Conservation (phyloP, 2,113 vertebrate species). For the Mesitornis unicolor region DNA sequence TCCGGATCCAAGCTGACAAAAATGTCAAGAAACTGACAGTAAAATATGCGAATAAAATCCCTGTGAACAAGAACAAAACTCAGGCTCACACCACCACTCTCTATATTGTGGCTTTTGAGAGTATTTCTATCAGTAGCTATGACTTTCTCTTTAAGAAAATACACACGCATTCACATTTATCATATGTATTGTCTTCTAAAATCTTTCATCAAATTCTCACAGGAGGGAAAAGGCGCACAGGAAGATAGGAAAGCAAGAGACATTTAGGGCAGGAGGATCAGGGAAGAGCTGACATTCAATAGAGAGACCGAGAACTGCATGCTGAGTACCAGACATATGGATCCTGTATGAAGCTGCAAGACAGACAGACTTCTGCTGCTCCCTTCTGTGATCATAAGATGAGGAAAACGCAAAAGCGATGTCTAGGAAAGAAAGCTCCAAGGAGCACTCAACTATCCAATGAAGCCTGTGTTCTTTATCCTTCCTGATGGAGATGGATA, state of each 20-base stretch:
- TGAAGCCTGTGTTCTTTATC: background rate
- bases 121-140: slow-evolving; percentile 1
- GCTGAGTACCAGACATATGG: slow-evolving; percentile 3
- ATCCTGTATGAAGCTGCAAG: background rate
- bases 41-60: slow-evolving; percentile 85
- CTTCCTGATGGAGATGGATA: background rate
- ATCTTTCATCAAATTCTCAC: background rate
- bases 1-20: slow-evolving; percentile 90
- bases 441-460: background rate
- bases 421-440: background rate
- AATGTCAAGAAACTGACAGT: slow-evolving; percentile 91
- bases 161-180: background rate
- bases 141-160: slow-evolving; percentile 7
- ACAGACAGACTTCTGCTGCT: slow-evolving; percentile 20
- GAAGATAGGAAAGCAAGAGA: background rate
- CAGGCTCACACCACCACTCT: slow-evolving; percentile 42
- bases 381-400: background rate
- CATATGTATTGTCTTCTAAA: slow-evolving; percentile 1
- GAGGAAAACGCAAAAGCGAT: background rate
- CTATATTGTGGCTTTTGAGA: slow-evolving; percentile 50
- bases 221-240: background rate
- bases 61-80: slow-evolving; percentile 65
- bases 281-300: background rate
- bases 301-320: background rate
- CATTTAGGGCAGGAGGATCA: background rate